Base-by-base conservation (phyloP, 2,113 vertebrate genomes). In the Scatophagus argus region DNA sequence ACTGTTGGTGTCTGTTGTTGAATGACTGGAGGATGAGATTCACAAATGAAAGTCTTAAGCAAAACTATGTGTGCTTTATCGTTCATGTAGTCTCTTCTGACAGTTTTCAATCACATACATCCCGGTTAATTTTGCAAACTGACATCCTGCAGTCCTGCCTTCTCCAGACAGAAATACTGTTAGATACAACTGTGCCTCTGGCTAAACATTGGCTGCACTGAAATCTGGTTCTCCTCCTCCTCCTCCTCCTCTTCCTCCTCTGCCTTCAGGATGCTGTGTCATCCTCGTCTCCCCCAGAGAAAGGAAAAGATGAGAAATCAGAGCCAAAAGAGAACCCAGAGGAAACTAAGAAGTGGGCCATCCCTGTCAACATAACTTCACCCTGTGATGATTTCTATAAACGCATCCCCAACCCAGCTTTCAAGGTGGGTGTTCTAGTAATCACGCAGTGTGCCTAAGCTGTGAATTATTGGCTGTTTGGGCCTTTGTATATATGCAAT, bases 361-460 rank as follows among this genome's bases (percentile, higher is more conserved):
- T 97, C n/a, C 95, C 95, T 0, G 95, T 97, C 41, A 90, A 97
- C 38, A 91, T 96, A 74, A 91, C 82, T 27, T 91, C 95, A 8
- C 96, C 97, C 2, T 97, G 97, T 17, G 92, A 92, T 4, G 96
- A 98, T 79, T 98, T 98, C 92, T 95, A 97, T 79, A 96, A 97
- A 73, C 95, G 95, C 12, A 95, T 98, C 61, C 97, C 96, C 8
- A 93, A 97, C 68, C 96, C 96, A 2, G 97, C 97, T n/a, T 97
- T 97, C 82, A 95, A 88, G 70, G 86, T 87, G 27, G 8, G 36
- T 14, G 0, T 49, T 39, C 47, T 13, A 11, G 46, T n/a, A 31
- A 49, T 55, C 51, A 47, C 36, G 23, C 31, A 36, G 5, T 60
- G 41, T 47, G 5, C 8, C 16, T 21, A 44, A 51, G 58, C 23